Evolutionary conservation across 2,113 vertebrate genomes (phyloP).

Genomic region (Mustela nigripes): DNA sequence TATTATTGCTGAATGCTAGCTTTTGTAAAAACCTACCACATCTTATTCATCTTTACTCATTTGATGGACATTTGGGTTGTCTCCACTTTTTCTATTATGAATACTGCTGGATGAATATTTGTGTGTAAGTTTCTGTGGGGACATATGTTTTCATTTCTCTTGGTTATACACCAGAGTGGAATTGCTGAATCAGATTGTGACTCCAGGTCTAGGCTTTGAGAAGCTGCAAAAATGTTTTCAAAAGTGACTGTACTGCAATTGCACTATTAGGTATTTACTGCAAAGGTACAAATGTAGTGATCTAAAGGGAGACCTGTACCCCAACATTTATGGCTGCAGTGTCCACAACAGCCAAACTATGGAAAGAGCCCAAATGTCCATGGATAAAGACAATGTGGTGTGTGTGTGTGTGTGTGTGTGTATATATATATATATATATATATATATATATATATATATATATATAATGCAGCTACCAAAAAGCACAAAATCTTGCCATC

Average conservation of each 20-base stretch:
- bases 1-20: background rate
- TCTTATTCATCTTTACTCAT: background rate
- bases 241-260: background rate
- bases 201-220: background rate
- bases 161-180: background rate
- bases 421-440: too few relatives aligned
- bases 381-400: too few relatives aligned
- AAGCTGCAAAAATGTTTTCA: background rate
- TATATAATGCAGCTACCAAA: too few relatives aligned
- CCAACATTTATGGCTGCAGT: too few relatives aligned
- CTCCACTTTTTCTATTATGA: background rate
- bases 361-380: too few relatives aligned
- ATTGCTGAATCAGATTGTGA: background rate
- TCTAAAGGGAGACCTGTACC: too few relatives aligned
- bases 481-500: too few relatives aligned
- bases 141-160: background rate
- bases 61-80: background rate
- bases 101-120: background rate
- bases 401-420: too few relatives aligned
- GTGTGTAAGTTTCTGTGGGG: background rate
- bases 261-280: too few relatives aligned
- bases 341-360: too few relatives aligned
- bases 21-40: background rate
- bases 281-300: too few relatives aligned
- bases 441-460: too few relatives aligned